phyloP scores from a whole-genome alignment of 2,888 invertebrate genomes.

The Lithodes maja region DNA sequence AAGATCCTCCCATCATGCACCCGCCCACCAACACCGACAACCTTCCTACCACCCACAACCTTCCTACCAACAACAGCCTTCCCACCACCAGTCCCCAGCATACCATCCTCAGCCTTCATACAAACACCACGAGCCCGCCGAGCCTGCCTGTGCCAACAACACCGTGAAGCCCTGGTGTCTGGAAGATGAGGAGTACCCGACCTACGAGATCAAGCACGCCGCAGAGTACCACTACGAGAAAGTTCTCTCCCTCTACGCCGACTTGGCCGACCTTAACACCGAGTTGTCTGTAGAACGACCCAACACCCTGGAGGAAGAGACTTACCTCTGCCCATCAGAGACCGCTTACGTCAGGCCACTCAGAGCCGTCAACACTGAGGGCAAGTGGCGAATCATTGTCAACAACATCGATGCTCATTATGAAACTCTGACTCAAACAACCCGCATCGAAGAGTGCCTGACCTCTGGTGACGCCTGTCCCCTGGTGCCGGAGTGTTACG shows the following conservation, averaged over 20 bases:
- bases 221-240: slow-evolving; percentile 51
- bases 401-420: slow-evolving; percentile 71
- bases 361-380: slow-evolving; percentile 71
- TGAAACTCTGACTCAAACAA: slow-evolving; percentile 71
- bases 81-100: background rate
- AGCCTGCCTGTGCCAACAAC: slow-evolving; percentile 69
- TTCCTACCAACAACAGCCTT: background rate
- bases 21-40: background rate
- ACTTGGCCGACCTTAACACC: slow-evolving; percentile 65
- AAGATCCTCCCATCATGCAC: background rate
- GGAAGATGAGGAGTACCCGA: slow-evolving; percentile 60
- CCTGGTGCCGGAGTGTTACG: slow-evolving; percentile 71
- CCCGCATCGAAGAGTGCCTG: slow-evolving; percentile 70
- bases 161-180: slow-evolving; percentile 69
- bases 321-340: slow-evolving; percentile 71
- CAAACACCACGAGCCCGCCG: slow-evolving; percentile 7
- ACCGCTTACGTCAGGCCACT: slow-evolving; percentile 71
- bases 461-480: slow-evolving; percentile 71
- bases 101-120: background rate
- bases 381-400: slow-evolving; percentile 72
- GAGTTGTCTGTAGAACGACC: slow-evolving; percentile 54
- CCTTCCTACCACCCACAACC: background rate
- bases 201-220: slow-evolving; percentile 54
- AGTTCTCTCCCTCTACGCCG: slow-evolving; percentile 70
- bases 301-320: slow-evolving; percentile 69